These are phyloP conservation scores for Tetragonula clypearis DNA, from an alignment of 1,140 invertebrate species.

Conservation along the genomic window DNA sequence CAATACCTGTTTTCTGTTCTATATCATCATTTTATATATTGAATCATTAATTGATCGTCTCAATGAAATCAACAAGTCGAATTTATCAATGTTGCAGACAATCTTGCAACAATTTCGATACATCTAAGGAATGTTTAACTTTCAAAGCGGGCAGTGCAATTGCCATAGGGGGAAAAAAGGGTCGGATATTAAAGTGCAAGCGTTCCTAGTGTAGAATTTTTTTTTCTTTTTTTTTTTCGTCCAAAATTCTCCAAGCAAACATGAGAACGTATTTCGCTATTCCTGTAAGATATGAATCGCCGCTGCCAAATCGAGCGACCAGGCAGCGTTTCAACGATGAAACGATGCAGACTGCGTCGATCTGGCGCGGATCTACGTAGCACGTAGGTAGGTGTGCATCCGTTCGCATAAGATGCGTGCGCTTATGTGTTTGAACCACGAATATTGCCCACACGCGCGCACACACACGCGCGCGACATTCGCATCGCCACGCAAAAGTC, in stretches of 20 bases:
- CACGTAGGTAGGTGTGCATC: constrained; percentile 37
- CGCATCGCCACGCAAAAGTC: too few species aligned
- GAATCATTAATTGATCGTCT: too few species aligned
- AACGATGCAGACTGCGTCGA: constrained; percentile 1
- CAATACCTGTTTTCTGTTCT: too few species aligned
- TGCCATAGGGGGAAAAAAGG: too few species aligned
- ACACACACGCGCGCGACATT: too few species aligned
- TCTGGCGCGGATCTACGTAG: constrained; percentile 18
- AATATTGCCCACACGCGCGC: neutral
- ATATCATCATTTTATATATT: too few species aligned
- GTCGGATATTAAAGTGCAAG: neutral
- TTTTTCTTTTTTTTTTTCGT: too few species aligned
- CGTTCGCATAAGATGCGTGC: constrained; percentile 13
- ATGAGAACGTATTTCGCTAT: neutral
- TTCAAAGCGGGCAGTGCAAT: neutral
- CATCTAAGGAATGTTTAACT: too few species aligned
- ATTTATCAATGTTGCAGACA: too few species aligned
- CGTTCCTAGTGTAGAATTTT: neutral
- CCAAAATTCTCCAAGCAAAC: neutral
- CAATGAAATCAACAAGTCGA: too few species aligned
- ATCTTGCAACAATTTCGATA: too few species aligned
- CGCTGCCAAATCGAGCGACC: neutral
- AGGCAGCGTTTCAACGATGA: neutral
- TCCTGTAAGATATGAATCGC: neutral
- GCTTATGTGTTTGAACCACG: neutral